Evolutionary conservation across 2,888 invertebrate genomes (phyloP), one percentile per base, ranked within the genome.

Genomic region (Fissipunctia ypsillon): DNA sequence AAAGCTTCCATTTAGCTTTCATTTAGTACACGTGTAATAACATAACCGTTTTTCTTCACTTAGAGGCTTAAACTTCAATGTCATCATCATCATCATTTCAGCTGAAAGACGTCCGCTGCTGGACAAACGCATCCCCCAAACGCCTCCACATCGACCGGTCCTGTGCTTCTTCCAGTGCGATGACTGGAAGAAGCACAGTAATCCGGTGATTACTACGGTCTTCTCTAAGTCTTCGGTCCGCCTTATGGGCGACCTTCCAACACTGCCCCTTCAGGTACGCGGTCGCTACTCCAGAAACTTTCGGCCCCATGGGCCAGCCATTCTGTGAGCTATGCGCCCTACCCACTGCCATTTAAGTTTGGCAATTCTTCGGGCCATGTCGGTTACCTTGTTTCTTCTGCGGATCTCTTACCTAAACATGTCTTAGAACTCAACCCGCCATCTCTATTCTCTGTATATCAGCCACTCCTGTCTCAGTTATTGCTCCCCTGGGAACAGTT

Each of bases 401-500:
- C 28, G 7, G 22, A 63, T 43, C 14, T 45, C 14, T 63, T 45
- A 22, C 43, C 57, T 41, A 43, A 43, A 25, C 22, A 31, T 10
- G 28, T 60, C 14, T 45, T 52, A 38, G 35, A 28, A 14, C 35
- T 22, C 5, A 35, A 19, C n/a, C 14, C 19, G 9, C n/a, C 84
- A 83, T 35, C 84, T 82, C 84, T 86, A 78, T 77, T 78, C 74
- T 69, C 35, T 73, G 73, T 65, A 76, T 84, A 88, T 90, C 85
- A 88, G 87, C 78, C 76, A 72, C 76, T 82, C 79, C 78, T 80
- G 85, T 84, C 84, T 80, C 69, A 65, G 83, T 87, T 87, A 90
- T 80, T 88, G 85, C 79, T 84, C 89, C 88, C 90, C 35, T 56
- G 88, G 59, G 70, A 87, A 78, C 87, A 84, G 87, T 91, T 87